Conservation (phyloP, 2,113 vertebrate species). For the Anguilla rostrata region DNA sequence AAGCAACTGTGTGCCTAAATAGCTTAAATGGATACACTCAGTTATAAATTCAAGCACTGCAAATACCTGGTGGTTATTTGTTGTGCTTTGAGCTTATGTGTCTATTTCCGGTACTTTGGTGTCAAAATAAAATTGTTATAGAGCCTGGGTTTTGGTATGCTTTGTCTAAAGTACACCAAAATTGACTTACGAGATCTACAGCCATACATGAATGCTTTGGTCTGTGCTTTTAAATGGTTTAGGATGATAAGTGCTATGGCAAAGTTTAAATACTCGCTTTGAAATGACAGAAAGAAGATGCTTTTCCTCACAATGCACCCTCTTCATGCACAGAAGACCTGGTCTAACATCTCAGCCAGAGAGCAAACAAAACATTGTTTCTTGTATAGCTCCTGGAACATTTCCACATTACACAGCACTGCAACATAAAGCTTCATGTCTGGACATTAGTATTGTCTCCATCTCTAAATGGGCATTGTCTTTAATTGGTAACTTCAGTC, state of each 20-base stretch:
- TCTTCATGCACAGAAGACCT: constrained; percentile 1
- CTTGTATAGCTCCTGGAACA: neutral
- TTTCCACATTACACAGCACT: neutral
- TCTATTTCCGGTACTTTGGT: constrained; percentile 71
- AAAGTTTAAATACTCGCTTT: neutral
- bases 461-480: neutral
- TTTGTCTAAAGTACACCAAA: constrained; percentile 48
- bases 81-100: constrained; percentile 50
- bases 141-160: constrained; percentile 44
- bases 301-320: constrained; percentile 1
- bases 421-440: neutral
- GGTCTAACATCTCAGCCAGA: neutral
- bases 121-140: constrained; percentile 54
- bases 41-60: constrained; percentile 16
- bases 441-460: neutral
- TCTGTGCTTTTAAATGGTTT: constrained; percentile 72
- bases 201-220: constrained; percentile 73
- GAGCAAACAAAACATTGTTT: constrained; percentile 17
- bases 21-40: constrained; percentile 53
- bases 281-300: neutral
- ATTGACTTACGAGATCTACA: constrained; percentile 48
- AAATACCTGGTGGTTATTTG: constrained; percentile 36
- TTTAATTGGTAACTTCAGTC: neutral
- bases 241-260: constrained; percentile 63
- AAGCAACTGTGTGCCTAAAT: constrained; percentile 55